These are phyloP conservation scores for Elysia crispata DNA, from an alignment of 2,888 invertebrate genomes.

Conservation along the genomic window DNA sequence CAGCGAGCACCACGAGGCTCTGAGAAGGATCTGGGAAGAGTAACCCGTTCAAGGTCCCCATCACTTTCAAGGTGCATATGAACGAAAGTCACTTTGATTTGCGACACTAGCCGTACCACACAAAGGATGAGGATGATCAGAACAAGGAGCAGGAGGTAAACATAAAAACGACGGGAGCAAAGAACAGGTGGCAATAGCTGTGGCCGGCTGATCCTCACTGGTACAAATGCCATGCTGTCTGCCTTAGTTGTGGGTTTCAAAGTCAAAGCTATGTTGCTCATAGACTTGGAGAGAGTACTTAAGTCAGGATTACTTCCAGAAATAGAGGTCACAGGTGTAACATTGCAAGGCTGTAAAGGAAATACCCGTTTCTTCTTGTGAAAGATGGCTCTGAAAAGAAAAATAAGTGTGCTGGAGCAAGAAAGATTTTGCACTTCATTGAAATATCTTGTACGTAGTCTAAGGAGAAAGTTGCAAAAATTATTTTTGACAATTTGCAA, in stretches of 20 bases:
- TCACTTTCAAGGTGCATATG: conserved; percentile 59
- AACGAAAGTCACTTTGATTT: conserved; percentile 57
- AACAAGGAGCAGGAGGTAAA: conserved; percentile 54
- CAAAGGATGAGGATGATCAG: conserved; percentile 54
- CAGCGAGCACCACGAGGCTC: conserved; percentile 55
- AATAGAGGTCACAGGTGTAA: no score
- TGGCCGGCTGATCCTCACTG: conserved; percentile 45
- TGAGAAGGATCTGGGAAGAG: conserved; percentile 57
- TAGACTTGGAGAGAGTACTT: no score
- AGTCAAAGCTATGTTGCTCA: no score
- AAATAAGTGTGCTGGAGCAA: no score
- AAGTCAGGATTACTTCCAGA: no score
- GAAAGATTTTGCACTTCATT: no score
- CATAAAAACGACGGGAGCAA: conserved; percentile 57
- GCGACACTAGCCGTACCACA: conserved; percentile 55
- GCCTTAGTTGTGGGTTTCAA: background rate
- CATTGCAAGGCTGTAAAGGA: no score
- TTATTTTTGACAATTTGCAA: no score
- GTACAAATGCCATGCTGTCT: conserved; percentile 42
- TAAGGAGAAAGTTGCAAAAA: no score
- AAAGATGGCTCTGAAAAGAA: no score
- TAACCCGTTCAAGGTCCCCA: conserved; percentile 60
- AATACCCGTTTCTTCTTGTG: no score
- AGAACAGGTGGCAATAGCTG: conserved; percentile 51
- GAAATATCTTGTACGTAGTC: no score